A percentile compares a stretch with the other conserved stretches of the same genome.
Conservation (phyloP, 2,113 vertebrate genomes). For the Nipponia nippon region DNA sequence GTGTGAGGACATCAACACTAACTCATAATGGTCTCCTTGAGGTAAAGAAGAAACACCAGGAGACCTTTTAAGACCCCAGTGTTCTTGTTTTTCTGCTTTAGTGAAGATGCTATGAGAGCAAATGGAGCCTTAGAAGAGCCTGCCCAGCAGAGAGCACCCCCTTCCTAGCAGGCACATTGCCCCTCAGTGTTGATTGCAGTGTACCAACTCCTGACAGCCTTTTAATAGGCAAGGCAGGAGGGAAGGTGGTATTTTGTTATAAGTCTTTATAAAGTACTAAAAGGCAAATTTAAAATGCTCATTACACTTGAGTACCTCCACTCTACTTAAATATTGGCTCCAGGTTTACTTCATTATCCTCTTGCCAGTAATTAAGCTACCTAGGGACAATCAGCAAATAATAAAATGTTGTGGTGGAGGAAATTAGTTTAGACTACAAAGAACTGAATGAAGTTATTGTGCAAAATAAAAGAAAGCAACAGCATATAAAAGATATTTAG, state of each 20-base stretch:
- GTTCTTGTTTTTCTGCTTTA: background rate
- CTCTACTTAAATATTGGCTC: conserved; percentile 20
- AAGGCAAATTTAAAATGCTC: conserved; percentile 51
- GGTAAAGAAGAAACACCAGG: conserved; percentile 1
- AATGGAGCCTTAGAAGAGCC: background rate
- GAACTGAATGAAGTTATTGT: conserved; percentile 5
- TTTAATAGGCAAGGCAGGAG: background rate
- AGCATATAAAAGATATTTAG: background rate
- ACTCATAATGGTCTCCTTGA: background rate
- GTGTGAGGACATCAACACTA: background rate
- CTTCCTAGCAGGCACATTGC: background rate
- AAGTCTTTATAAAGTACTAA: conserved; percentile 47
- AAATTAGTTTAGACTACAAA: conserved; percentile 48
- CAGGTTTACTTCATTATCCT: conserved; percentile 64
- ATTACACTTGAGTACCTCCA: conserved; percentile 38
- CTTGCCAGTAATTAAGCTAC: conserved; percentile 68
- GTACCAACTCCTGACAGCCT: background rate
- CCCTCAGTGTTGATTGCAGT: background rate
- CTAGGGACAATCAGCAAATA: conserved; percentile 67
- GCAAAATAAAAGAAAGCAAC: background rate
- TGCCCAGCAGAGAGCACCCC: background rate
- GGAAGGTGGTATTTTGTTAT: background rate
- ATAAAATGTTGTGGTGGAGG: conserved; percentile 30
- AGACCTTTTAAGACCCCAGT: conserved; percentile 38
- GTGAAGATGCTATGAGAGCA: background rate